Evolutionary conservation across 2,113 vertebrate genomes (phyloP), one percentile per base, ranked within the genome.

Genomic region (Silurus asotus): DNA sequence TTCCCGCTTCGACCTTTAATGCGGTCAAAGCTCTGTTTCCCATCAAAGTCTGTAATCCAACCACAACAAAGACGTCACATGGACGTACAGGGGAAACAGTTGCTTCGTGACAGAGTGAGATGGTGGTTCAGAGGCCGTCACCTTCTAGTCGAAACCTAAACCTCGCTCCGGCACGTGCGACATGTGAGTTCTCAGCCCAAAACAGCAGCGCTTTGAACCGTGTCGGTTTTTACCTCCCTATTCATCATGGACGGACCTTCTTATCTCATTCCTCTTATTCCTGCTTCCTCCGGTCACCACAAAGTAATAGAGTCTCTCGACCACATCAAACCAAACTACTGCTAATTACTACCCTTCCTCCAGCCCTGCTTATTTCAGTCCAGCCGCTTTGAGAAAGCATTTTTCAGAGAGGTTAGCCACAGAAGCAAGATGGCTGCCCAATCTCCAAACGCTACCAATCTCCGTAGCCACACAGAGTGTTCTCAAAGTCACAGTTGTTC

Each of bases 1-100:
- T 56, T 86, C 81, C 87, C 76, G 45, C 61, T 85, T 81, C 70
- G 67, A 67, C 89, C 93, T 92, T 92, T 94, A 89, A 94, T 93
- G 92, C 90, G 89, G 92, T 84, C 74, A 86, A 83, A 90, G 93
- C 88, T 94, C 94, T 94, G 94, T 93, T 94, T 94, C 92, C 90
- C 93, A 94, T 95, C 94, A 93, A 83, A 85, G 90, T 81, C 89
- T 89, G 82, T 92, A 92, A 93, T 94, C 90, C 91, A 91, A 94
- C 94, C 94, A 94, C 94, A 94, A 93, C 91, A 93, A 94, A 95
- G 93, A 65, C 86, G 90, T 94, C 91, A 89, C 92, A 89, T 92
- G 90, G 91, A 90, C 91, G 92, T 93, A 90, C 89, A 83, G 65
- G 76, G 70, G 85, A 69, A 75, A 48, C n/a, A 25, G 62, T 67